These are phyloP conservation scores for Chironex yamaguchii DNA, from an alignment of 30 jellyfish, hydroid and myxozoan genomes.

Conservation along the genomic window DNA sequence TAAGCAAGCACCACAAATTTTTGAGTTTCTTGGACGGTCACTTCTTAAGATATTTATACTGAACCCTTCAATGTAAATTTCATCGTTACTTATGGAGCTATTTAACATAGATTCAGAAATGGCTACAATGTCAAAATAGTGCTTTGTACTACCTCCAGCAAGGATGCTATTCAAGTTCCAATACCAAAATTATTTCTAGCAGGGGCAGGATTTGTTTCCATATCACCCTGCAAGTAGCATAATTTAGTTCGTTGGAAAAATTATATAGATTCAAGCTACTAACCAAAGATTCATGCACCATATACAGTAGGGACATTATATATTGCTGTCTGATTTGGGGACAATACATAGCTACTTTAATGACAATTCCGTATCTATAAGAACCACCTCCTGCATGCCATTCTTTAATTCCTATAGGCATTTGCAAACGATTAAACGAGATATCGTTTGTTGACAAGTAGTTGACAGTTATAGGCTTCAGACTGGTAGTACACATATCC, in stretches of 20 bases:
- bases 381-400: conserved; percentile 75
- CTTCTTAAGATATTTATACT: conserved; percentile 47
- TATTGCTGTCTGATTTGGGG: too few relatives aligned
- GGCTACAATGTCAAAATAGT: background rate
- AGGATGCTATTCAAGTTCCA: background rate
- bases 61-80: conserved; percentile 4
- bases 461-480: too few relatives aligned
- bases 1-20: conserved; percentile 53
- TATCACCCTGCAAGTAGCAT: too few relatives aligned
- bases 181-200: background rate
- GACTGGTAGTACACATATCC: too few relatives aligned
- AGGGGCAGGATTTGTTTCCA: conserved; percentile 39
- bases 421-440: too few relatives aligned
- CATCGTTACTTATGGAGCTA: conserved; percentile 3
- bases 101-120: conserved; percentile 17
- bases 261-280: too few relatives aligned
- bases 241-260: too few relatives aligned
- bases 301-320: too few relatives aligned
- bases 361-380: too few relatives aligned
- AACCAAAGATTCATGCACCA: too few relatives aligned
- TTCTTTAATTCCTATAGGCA: conserved; percentile 62
- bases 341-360: too few relatives aligned
- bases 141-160: conserved; percentile 8
- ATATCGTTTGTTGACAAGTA: too few relatives aligned
- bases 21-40: conserved; percentile 57